Base-by-base conservation (phyloP, 2,888 invertebrate species). In the Phrixothrix hirtus region DNA sequence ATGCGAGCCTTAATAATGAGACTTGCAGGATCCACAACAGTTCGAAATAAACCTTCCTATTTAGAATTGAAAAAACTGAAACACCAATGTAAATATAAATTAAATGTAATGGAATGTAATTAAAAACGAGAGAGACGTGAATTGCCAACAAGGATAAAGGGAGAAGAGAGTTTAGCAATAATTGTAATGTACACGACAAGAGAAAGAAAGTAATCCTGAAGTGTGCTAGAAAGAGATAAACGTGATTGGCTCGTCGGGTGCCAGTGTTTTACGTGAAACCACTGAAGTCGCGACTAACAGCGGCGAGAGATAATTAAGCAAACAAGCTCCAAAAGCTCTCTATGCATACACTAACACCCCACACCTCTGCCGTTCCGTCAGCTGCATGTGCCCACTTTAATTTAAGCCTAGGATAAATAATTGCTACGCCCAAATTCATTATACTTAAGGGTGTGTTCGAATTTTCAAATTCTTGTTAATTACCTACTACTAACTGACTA, bases 331-430 rank as follows among this genome's bases (percentile, higher is more conserved):
- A 52, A 61, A 61, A 62, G 58, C 59, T 59, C 60, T 58, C 60
- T 58, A 60, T 60, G 57, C 62, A 61, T 60, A 59, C 55, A 60
- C 55, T 56, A 53, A 52, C 42, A 41, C 56, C 58, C 56, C 52
- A 57, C 50, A 48, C 57, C 59, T 51, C 52, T 43, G 43, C 55
- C 52, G 44, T 57, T 58, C 63, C 63, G 65, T 65, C 65, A 64
- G 64, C 62, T 64, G 64, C 65, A 65, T 65, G 63, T 66, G 65
- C 65, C 64, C 63, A 63, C 61, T 66, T 63, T 66, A 66, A 65
- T 66, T 66, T 65, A 63, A 66, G 58, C 61, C 59, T 54, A 55
- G 57, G 61, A 61, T 65, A 66, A 66, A 64, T 65, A 66, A 65
- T 66, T 65, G 60, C 63, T 56, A 58, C 59, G 58, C 62, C 64